Conservation (phyloP, 2,113 vertebrate genomes). For the Canis aureus region DNA sequence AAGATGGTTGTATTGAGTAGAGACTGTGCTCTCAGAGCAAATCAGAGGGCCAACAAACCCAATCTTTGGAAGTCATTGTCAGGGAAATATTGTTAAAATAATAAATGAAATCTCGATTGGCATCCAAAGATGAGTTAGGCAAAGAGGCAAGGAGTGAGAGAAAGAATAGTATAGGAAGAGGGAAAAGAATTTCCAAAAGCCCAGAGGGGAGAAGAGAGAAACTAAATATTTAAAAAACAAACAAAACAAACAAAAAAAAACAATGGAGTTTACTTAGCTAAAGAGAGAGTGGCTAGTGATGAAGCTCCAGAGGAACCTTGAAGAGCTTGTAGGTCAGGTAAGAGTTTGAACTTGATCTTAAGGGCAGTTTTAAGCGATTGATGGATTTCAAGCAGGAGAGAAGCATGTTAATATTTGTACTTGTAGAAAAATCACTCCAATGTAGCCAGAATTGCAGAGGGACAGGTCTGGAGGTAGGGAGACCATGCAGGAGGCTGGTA, state of each 20-base stretch:
- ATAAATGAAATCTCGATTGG: neutral
- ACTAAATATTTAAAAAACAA: neutral
- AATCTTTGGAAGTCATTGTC: neutral
- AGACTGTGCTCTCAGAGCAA: neutral
- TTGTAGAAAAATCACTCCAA: neutral
- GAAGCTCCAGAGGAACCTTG: neutral
- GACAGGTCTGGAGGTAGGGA: neutral
- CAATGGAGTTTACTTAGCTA: neutral
- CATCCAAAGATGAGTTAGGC: neutral
- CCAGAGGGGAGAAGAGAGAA: neutral
- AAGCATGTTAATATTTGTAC: neutral
- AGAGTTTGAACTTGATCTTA: neutral
- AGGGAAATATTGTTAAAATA: neutral
- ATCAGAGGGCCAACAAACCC: neutral
- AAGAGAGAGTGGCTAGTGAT: neutral
- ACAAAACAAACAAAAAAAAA: no score
- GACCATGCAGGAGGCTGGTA: neutral
- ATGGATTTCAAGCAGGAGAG: constrained; percentile 1
- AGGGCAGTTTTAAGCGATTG: neutral
- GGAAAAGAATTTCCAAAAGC: neutral
- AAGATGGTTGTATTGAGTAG: neutral
- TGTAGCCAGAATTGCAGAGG: neutral
- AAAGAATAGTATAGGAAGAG: neutral
- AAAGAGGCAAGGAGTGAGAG: neutral
- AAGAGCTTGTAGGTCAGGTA: neutral